Conservation (phyloP, 2,113 vertebrate genomes). For the Mesembrinibis cayennensis region DNA sequence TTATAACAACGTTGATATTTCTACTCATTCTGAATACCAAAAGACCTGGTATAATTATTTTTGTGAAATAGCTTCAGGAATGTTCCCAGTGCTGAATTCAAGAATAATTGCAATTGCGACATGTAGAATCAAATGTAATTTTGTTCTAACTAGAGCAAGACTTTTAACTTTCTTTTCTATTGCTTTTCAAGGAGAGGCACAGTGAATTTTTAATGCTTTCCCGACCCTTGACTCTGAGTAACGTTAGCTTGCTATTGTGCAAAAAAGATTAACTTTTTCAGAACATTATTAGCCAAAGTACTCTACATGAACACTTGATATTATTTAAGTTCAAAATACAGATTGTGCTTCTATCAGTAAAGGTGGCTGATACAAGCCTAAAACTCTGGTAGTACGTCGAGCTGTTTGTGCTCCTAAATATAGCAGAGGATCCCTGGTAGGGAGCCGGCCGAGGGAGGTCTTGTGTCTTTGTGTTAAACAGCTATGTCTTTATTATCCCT, state of each 20-base stretch:
- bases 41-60: conserved; percentile 18
- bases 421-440: neutral
- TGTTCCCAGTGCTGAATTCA: conserved; percentile 13
- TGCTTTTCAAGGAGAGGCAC: neutral
- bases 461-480: neutral
- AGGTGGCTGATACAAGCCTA: neutral
- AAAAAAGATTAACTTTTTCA: neutral
- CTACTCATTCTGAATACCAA: conserved; percentile 5
- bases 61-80: conserved; percentile 30
- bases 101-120: neutral
- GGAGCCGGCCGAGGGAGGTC: neutral
- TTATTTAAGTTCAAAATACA: neutral
- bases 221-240: neutral
- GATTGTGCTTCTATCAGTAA: neutral
- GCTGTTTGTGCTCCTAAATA: neutral
- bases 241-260: neutral
- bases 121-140: conserved; percentile 26
- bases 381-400: neutral
- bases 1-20: neutral
- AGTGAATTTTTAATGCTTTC: neutral
- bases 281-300: neutral
- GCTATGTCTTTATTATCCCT: neutral
- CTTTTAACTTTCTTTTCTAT: neutral
- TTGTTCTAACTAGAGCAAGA: neutral
- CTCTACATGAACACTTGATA: neutral